Percentiles rank a stretch among this genome's conserved stretches.
phyloP scores from a whole-genome alignment of 1,140 invertebrate genomes.

The Sminthurinus signatus region DNA sequence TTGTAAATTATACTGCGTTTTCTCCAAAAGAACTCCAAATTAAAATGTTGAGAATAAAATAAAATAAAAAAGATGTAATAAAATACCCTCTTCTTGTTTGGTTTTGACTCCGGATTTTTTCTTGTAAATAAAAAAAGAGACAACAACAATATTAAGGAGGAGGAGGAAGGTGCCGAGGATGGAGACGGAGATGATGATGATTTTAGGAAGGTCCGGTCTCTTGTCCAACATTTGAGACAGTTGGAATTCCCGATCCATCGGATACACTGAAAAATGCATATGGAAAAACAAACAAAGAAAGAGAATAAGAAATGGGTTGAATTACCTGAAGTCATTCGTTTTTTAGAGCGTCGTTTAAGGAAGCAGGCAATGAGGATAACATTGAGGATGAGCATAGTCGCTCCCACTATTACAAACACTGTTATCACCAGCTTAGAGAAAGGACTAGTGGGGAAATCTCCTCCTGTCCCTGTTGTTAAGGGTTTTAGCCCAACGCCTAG shows the following conservation, averaged over 20 bases:
- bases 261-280: slow-evolving; percentile 47
- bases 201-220: slow-evolving; percentile 61
- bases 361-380: slow-evolving; percentile 81
- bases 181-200: slow-evolving; percentile 73
- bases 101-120: slow-evolving; percentile 53
- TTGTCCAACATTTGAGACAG: slow-evolving; percentile 60
- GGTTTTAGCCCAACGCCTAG: slow-evolving; percentile 35
- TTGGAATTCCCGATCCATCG: slow-evolving; percentile 45
- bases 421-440: slow-evolving; percentile 58
- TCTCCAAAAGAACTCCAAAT: no score
- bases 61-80: slow-evolving; percentile 39
- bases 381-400: slow-evolving; percentile 67
- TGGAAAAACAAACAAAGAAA: slow-evolving; percentile 39
- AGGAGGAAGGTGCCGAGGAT: slow-evolving; percentile 69
- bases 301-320: no score
- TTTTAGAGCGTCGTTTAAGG: slow-evolving; percentile 66
- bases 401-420: slow-evolving; percentile 63
- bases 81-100: slow-evolving; percentile 51
- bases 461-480: slow-evolving; percentile 20
- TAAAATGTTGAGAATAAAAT: slow-evolving; percentile 20
- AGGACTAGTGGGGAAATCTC: slow-evolving; percentile 36
- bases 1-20: no score
- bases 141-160: slow-evolving; percentile 70
- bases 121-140: slow-evolving; percentile 74
- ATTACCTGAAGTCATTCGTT: slow-evolving; percentile 57